Evolutionary conservation across 2,888 invertebrate genomes (phyloP), one percentile per base, ranked within the genome.

Genomic region (Melangyna quadrimaculata): DNA sequence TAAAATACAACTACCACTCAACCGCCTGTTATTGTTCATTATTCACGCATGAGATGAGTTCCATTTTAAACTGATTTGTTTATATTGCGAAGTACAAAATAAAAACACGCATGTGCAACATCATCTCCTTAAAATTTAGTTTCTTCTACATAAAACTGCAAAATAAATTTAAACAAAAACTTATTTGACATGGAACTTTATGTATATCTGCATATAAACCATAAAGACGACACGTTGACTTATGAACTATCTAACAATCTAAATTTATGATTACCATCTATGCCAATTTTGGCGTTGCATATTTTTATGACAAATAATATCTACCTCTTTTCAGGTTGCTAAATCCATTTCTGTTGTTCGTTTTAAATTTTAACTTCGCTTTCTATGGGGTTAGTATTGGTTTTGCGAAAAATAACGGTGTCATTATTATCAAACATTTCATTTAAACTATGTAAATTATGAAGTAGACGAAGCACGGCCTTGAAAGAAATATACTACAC

Each of bases 11-110:
- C 8, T 14, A n/a, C 29, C 14, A 27, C 55, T 55, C 29, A 32
- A 17, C 57, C 35, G 29, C 45, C 10, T 19, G 24, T 17, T 57
- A 37, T 40, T 73, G 37, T 35, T 48, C 45, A 43, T 77, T 61
- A 51, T 77, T 51, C 51, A 77, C 69, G 77, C 59, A 59, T 77
- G 77, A 29, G 48, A 77, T 69, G 75, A 48, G 29, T 51, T 77
- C 57, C 37, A 69, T 14, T 45, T n/a, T 22, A 37, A 67, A 77
- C 6, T 51, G 51, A 73, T 65, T 59, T 59, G 29, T 71, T 19
- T 27, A 29, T 69, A 32, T 27, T 40, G n/a, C 9, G 24, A 40
- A 24, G 17, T 12, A 55, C 17, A 22, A 24, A 53, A 65, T n/a
- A 59, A 29, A 53, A 65, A 43, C 17, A 24, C 37, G 53, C 51